These are phyloP conservation scores for Noturus placidus DNA, from an alignment of 2,113 vertebrate genomes.

Conservation along the genomic window DNA sequence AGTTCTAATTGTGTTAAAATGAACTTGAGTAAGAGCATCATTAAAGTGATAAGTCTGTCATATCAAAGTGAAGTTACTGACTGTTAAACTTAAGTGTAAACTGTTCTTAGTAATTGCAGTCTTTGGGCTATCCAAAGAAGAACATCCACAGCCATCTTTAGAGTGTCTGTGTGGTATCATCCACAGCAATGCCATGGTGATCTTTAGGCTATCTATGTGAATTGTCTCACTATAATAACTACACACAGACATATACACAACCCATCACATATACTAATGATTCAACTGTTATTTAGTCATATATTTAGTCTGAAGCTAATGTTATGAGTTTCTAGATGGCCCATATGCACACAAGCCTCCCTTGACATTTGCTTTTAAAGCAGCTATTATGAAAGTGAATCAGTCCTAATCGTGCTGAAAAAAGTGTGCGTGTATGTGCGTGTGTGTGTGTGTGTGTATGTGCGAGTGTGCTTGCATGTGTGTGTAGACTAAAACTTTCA, in stretches of 20 bases:
- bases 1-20: neutral
- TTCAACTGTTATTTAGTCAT: slow-evolving; percentile 52
- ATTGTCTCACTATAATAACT: neutral
- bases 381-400: slow-evolving; percentile 45
- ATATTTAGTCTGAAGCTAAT: slow-evolving; percentile 47
- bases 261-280: slow-evolving; percentile 38
- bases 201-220: neutral
- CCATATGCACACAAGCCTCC: slow-evolving; percentile 20
- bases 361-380: slow-evolving; percentile 41
- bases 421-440: neutral
- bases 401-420: slow-evolving; percentile 39
- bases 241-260: neutral
- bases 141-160: neutral
- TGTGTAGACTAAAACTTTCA: slow-evolving; percentile 47
- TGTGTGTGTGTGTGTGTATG: slow-evolving; percentile 17
- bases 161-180: neutral
- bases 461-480: slow-evolving; percentile 8
- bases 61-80: neutral
- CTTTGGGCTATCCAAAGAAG: neutral
- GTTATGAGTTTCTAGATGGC: slow-evolving; percentile 35
- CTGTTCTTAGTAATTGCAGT: neutral
- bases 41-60: neutral
- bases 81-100: neutral
- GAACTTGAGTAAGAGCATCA: neutral
- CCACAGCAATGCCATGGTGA: neutral